Conservation (phyloP, 2,797 vertebrate species). For the Anguilla pacifica region DNA sequence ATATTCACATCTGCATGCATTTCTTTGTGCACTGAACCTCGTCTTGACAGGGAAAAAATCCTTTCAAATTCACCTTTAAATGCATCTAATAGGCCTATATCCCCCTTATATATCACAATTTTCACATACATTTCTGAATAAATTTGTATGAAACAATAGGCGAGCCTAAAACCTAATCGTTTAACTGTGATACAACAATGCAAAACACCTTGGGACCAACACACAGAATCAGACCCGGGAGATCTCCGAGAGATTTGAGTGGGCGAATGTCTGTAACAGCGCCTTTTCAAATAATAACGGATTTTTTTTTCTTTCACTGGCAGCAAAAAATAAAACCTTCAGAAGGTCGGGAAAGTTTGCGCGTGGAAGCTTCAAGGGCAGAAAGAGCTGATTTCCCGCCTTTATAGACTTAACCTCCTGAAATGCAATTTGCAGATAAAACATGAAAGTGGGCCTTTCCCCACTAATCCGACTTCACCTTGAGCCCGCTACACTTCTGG, state of each 20-base stretch:
- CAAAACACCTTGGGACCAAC: not conserved
- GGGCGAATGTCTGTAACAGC: not conserved
- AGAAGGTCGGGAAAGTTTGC: constrained; percentile 2
- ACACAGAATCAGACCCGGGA: not conserved
- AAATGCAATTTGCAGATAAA: constrained; percentile 62
- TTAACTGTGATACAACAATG: no score
- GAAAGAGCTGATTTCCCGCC: constrained; percentile 28
- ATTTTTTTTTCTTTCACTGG: not conserved
- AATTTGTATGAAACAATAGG: no score
- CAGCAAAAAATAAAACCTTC: not conserved
- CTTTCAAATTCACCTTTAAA: not conserved
- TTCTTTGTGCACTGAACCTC: not conserved
- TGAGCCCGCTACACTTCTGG: constrained; percentile 45
- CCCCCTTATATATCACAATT: no score
- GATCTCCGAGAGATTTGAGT: not conserved
- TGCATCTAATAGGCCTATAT: no score
- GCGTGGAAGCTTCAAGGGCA: constrained; percentile 21
- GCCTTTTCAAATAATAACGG: not conserved
- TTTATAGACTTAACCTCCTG: constrained; percentile 47
- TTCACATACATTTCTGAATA: no score
- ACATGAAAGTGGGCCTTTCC: constrained; percentile 45
- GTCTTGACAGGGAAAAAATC: not conserved
- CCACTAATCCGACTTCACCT: constrained; percentile 64
- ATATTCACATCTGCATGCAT: not conserved
- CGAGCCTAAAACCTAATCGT: no score